phyloP scores from a whole-genome alignment of 37 sponge, comb jelly and placozoan species.

The Lycopodina hypogea region DNA sequence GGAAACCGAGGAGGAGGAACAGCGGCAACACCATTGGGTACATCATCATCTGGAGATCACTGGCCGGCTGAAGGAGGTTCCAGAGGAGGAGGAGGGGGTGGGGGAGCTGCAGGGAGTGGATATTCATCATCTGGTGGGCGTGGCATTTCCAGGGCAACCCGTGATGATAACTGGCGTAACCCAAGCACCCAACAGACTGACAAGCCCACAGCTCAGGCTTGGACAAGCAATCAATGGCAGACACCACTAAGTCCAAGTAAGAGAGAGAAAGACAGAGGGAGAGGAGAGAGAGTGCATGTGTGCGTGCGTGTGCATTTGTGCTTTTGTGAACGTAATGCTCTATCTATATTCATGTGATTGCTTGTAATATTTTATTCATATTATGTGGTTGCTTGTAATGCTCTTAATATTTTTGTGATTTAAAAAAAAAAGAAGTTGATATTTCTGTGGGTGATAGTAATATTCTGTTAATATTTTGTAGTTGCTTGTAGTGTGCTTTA shows the following conservation, averaged over 20 bases:
- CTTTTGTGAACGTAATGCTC: no score
- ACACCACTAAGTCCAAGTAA: constrained; percentile 52
- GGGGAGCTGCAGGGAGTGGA: not conserved
- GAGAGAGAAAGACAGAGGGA: not conserved
- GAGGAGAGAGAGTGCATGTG: no score
- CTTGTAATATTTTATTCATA: no score
- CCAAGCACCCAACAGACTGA: constrained; percentile 30
- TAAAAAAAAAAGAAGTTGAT: no score
- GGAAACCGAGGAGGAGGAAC: constrained; percentile 24
- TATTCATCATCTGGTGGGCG: constrained; percentile 9
- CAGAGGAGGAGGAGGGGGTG: constrained; percentile 11
- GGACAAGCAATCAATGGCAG: constrained; percentile 45
- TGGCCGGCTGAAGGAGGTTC: not conserved
- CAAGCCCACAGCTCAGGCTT: not conserved
- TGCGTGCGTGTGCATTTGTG: no score
- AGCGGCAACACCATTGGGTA: not conserved
- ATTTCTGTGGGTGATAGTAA: no score
- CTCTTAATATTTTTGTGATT: no score
- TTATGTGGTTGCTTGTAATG: no score
- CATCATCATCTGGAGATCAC: not conserved
- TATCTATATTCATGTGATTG: no score
- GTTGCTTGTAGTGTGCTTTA: no score
- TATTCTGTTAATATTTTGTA: no score
- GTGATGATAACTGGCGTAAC: constrained; percentile 65
- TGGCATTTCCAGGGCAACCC: constrained; percentile 35